Conservation (phyloP, 2,888 invertebrate genomes). For the Dynastes maya region DNA sequence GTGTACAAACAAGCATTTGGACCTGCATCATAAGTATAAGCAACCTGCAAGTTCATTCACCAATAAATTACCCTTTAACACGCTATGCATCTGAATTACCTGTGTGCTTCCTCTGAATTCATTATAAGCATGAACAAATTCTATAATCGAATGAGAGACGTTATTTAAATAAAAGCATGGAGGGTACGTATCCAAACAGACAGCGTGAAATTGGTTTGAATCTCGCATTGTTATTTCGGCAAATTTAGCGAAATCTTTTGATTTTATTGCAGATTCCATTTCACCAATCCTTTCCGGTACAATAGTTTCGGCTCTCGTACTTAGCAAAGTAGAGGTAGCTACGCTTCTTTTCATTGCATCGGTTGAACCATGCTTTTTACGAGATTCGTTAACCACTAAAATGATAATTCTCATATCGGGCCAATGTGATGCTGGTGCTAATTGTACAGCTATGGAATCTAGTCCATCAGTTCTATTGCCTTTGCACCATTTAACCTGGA, state of each 20-base stretch:
- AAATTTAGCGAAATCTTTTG: conserved; percentile 85
- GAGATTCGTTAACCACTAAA: conserved; percentile 87
- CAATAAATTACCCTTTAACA: background rate
- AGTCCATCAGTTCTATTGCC: conserved; percentile 78
- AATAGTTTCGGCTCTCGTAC: conserved; percentile 80
- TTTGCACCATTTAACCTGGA: conserved; percentile 87
- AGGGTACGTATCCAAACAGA: conserved; percentile 94
- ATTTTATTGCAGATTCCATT: conserved; percentile 75
- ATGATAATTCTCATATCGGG: conserved; percentile 91
- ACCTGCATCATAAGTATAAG: conserved; percentile 99
- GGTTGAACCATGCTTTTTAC: conserved; percentile 90
- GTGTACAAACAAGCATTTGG: conserved; percentile 95
- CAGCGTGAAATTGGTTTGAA: conserved; percentile 97
- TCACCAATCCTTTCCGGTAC: conserved; percentile 81
- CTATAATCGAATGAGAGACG: conserved; percentile 84
- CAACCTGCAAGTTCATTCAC: conserved; percentile 73
- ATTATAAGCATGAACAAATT: conserved; percentile 90
- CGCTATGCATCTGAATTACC: conserved; percentile 66
- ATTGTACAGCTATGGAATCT: conserved; percentile 85
- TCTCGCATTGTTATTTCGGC: conserved; percentile 97
- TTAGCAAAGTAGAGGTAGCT: conserved; percentile 87
- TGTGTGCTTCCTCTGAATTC: conserved; percentile 75
- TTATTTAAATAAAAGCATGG: conserved; percentile 95
- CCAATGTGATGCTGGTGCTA: conserved; percentile 87
- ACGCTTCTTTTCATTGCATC: conserved; percentile 89